phyloP scores from a whole-genome alignment of 2,113 vertebrate species.

The Centrocercus urophasianus region DNA sequence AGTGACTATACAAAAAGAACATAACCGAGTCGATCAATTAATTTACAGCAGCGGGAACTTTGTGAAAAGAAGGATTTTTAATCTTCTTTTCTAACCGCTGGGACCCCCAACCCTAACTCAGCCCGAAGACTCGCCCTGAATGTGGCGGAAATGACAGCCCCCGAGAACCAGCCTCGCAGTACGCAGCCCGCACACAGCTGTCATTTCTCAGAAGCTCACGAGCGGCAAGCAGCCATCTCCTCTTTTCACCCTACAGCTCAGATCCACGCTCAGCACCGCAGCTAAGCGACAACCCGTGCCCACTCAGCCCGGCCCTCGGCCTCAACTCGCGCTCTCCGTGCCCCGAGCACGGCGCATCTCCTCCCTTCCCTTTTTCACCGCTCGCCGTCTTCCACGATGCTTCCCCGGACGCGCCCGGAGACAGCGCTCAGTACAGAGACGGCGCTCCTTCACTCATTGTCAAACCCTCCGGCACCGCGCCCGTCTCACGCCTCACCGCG shows the following conservation, averaged over 20 bases:
- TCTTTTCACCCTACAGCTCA: background rate
- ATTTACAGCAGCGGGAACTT: background rate
- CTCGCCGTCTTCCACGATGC: background rate
- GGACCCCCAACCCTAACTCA: background rate
- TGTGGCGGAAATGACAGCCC: background rate
- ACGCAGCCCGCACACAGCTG: background rate
- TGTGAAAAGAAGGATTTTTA: background rate
- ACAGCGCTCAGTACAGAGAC: too few relatives aligned
- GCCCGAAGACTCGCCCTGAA: background rate
- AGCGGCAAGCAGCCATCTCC: background rate
- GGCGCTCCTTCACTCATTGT: too few relatives aligned
- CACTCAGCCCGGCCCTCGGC: too few relatives aligned
- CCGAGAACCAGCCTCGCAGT: too few relatives aligned
- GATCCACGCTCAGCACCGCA: background rate
- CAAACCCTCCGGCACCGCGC: background rate
- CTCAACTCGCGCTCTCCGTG: background rate
- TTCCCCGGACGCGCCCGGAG: background rate
- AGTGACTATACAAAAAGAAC: background rate
- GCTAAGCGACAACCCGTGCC: rapidly evolving
- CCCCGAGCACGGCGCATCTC: background rate
- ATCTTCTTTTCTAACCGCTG: background rate
- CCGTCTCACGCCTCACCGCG: too few relatives aligned
- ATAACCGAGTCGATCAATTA: background rate
- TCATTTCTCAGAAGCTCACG: background rate
- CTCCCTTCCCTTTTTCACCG: background rate